Conservation (phyloP, 2,113 vertebrate genomes). For the Chrysemys picta region DNA sequence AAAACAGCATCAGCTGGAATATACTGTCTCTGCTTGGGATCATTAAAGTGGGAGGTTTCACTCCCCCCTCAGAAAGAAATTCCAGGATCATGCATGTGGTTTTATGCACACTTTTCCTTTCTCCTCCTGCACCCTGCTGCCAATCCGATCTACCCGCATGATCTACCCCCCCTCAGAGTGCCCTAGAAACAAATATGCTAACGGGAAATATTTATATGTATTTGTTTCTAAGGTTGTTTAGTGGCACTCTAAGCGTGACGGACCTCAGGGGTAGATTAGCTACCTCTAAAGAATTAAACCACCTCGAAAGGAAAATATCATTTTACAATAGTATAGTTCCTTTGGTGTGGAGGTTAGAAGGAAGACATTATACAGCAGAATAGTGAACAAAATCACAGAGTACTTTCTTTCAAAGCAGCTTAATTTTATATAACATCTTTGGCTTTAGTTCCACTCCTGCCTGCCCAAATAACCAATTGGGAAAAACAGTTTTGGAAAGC, state of each 20-base stretch:
- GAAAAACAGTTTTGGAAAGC: constrained; percentile 1
- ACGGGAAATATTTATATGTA: background rate
- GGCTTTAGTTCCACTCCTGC: background rate
- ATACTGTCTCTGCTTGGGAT: background rate
- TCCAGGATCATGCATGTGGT: background rate
- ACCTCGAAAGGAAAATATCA: background rate
- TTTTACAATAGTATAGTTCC: background rate
- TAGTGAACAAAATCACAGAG: background rate
- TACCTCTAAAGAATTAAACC: background rate
- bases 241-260: background rate
- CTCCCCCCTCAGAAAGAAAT: background rate
- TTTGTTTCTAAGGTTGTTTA: background rate
- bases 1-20: background rate
- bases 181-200: background rate
- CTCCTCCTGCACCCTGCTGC: background rate
- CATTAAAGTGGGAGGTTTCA: background rate
- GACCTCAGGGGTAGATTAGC: background rate
- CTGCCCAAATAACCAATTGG: constrained; percentile 12
- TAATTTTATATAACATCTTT: background rate
- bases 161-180: accelerated
- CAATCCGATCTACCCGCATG: background rate
- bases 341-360: background rate
- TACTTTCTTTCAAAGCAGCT: background rate
- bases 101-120: background rate
- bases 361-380: background rate